A percentile compares a stretch with the other conserved stretches of the same genome.
Conservation (phyloP, 2,888 invertebrate species). For the Acronicta alni region DNA sequence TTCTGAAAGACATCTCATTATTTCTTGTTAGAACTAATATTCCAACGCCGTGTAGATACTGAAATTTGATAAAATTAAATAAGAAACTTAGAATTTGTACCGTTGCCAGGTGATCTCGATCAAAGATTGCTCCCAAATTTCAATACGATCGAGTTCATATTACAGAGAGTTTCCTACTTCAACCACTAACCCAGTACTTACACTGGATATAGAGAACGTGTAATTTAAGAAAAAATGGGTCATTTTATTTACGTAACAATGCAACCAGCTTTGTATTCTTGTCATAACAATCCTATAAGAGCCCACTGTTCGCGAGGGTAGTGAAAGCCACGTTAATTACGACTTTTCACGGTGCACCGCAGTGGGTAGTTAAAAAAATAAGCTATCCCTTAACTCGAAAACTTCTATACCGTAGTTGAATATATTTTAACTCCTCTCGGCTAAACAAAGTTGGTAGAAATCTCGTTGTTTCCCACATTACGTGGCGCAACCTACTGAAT, state of each 20-base stretch:
- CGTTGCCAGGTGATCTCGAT: conserved; percentile 35
- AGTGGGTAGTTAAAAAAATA: conserved; percentile 70
- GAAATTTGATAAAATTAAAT: conserved; percentile 44
- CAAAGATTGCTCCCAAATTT: conserved; percentile 31
- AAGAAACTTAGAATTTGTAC: conserved; percentile 30
- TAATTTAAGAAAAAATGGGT: conserved; percentile 27
- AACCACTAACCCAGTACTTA: conserved; percentile 27
- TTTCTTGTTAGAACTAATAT: background rate
- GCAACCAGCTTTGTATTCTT: conserved; percentile 64
- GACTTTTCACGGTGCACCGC: conserved; percentile 68
- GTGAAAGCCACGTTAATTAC: conserved; percentile 81
- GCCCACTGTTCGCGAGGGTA: conserved; percentile 63
- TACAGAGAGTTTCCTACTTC: conserved; percentile 38
- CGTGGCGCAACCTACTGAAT: conserved; percentile 31
- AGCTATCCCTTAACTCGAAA: conserved; percentile 59
- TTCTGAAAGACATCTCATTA: background rate
- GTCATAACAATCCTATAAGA: conserved; percentile 73
- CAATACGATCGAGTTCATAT: conserved; percentile 27
- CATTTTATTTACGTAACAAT: conserved; percentile 68
- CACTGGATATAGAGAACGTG: conserved; percentile 7
- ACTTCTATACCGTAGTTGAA: conserved; percentile 61
- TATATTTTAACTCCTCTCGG: conserved; percentile 63
- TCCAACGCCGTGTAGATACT: conserved; percentile 24
- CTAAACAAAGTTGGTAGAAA: conserved; percentile 53
- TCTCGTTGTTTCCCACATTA: conserved; percentile 46